Evolutionary conservation across 2,113 vertebrate species (phyloP), one percentile per base, ranked within the genome.

Genomic region (Clarias magur): DNA sequence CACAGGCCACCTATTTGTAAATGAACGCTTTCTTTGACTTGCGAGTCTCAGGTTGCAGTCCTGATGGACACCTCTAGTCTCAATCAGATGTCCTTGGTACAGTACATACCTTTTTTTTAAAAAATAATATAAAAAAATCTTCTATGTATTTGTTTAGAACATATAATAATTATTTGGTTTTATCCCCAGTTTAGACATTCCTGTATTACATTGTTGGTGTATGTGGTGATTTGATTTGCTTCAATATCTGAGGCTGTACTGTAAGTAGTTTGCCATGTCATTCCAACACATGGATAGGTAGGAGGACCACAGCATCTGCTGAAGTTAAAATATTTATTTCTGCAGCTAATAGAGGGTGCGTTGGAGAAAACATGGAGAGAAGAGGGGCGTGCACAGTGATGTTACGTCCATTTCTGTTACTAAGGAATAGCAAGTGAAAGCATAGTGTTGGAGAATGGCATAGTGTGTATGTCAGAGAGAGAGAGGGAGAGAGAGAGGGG

Each of bases 361-460:
- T 57, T 86, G 13, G 80, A 38, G 62, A 87, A 67, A 59, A 56
- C 3, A 82, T 67, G 38, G 83, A 82, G 87, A 86, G 80, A 25
- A 78, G 85, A 16, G 83, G 85, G 62, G 68, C 80, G 56, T 85
- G 88, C 78, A 86, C 82, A 75, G 76, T 88, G 91, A 92, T 90
- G 90, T 92, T 93, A 90, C 91, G 88, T 90, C 81, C 15, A 80
- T 87, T 91, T 92, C 92, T 87, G 94, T 96, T 95, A 93, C 95
- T 92, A 95, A 91, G 94, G 93, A 91, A 85, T 91, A 73, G 89
- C 76, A 87, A 87, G 83, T 88, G 88, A 88, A 87, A 90, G 86
- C 81, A 57, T 87, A 34, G 86, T 79, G 81, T 81, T 86, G 17
- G 78, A 34, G 70, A 21, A 16, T n/a, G 16, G 17, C 17, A 67